Base-by-base conservation (phyloP, 1,140 invertebrate species). In the Ips nitidus region DNA sequence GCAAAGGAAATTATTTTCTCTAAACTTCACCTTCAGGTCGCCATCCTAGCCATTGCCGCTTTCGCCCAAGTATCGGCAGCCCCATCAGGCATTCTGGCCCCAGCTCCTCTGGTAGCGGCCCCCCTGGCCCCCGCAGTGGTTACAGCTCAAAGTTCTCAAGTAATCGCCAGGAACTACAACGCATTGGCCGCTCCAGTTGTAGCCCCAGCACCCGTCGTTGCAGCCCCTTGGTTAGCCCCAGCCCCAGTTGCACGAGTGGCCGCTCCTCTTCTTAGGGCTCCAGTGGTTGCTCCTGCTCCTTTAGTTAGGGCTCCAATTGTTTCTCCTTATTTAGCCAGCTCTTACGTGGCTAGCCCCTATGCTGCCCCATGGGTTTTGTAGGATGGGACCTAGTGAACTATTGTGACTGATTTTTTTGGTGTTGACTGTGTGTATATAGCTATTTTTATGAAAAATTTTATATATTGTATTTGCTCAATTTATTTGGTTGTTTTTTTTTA, bases 81-180 rank as follows among this genome's bases (percentile, higher is more conserved):
- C 74, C 83, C 83, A 4, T 80, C 74, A 72, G 66, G 72, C 7
- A 47, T 6, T 36, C 47, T 59, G 22, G 39, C 37, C 6, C 45
- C 47, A 52, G 60, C 57, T 55, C 55, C 61, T 39, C 52, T 65
- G 47, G 62, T 53, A 38, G 70, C 66, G 36, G 52, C 68, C 4
- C 67, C 67, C 1, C 75, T 76, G 41, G 84, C 85, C 1, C 85
- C 86, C 0, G 81, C 85, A 0, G 81, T 88, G 45, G 85, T 88
- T 2, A 87, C 87, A 0, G 86, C 86, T 2, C 82, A 83, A 66
- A 89, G 87, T 75, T 88, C 86, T 6, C 87, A 89, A 77, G 85
- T 87, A 41, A 75, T 88, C 55, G 80, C 86, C 3, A 83, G 87
- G 56, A 88, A 88, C 75, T 87, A 85, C 78, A 88, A 89, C 70